A percentile compares a stretch with the other conserved stretches of the same genome.
These are phyloP conservation scores for Copidosoma aretas DNA, from an alignment of 2,888 invertebrate genomes.

Conservation along the genomic window DNA sequence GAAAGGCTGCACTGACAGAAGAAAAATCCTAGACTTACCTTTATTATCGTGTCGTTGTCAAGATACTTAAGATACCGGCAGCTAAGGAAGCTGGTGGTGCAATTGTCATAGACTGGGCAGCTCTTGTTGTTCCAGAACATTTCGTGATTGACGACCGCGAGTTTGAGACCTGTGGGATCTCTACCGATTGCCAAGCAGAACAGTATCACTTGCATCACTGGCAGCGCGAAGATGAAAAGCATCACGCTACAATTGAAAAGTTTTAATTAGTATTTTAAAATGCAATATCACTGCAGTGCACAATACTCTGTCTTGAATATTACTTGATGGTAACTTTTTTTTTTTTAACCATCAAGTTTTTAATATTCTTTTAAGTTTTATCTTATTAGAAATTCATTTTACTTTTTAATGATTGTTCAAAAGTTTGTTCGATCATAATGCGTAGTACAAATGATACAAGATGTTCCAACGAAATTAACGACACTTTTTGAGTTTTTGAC, in stretches of 20 bases:
- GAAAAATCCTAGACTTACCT: conserved; percentile 59
- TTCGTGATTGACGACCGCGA: conserved; percentile 81
- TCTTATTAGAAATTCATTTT: no score
- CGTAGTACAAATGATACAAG: no score
- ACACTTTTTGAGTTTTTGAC: no score
- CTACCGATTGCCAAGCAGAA: conserved; percentile 92
- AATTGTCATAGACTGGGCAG: conserved; percentile 67
- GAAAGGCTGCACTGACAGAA: neutral
- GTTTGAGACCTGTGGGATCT: conserved; percentile 80
- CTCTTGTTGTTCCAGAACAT: conserved; percentile 62
- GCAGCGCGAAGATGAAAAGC: conserved; percentile 91
- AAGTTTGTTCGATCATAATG: no score
- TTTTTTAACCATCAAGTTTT: no score
- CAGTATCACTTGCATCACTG: conserved; percentile 92
- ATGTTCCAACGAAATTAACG: no score
- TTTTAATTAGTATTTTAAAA: no score
- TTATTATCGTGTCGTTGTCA: conserved; percentile 75
- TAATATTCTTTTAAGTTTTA: no score
- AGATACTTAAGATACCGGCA: conserved; percentile 82
- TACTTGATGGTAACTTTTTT: no score
- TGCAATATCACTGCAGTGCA: no score
- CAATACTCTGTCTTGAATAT: no score
- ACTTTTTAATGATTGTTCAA: no score
- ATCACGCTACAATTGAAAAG: conserved; percentile 69
- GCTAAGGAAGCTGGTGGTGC: conserved; percentile 76